Percentiles rank a stretch among this genome's conserved stretches.
phyloP scores from a whole-genome alignment of 2,797 vertebrate species.

The Synanceia verrucosa region DNA sequence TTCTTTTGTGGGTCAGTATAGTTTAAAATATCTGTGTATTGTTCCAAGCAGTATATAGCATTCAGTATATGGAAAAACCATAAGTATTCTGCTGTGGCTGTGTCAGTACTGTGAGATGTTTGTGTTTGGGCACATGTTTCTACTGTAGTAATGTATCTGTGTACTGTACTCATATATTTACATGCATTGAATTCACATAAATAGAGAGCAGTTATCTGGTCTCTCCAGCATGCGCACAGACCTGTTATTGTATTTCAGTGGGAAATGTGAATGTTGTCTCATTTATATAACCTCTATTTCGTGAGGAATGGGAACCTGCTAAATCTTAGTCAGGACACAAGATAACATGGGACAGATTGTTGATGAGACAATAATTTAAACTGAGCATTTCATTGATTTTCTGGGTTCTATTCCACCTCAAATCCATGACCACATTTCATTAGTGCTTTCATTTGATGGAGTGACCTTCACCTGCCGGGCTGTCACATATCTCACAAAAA shows the following conservation, averaged over 20 bases:
- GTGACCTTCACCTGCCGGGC: background rate
- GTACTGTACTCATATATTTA: constrained; percentile 5
- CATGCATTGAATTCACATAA: background rate
- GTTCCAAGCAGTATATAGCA: background rate
- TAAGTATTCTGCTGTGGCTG: constrained; percentile 7
- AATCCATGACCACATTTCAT: background rate
- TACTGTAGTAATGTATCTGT: constrained; percentile 10
- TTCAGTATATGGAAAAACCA: background rate
- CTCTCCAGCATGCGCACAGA: background rate
- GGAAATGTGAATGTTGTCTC: background rate
- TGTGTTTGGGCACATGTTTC: constrained; percentile 20
- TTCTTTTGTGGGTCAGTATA: no score
- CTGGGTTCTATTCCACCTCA: background rate
- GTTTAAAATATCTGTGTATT: background rate
- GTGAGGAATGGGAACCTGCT: background rate
- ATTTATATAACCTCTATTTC: background rate
- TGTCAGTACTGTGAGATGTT: constrained; percentile 5
- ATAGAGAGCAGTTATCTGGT: background rate
- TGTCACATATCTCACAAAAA: background rate
- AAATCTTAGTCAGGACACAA: background rate
- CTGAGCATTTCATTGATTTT: background rate
- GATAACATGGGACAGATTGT: background rate
- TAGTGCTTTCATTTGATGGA: background rate
- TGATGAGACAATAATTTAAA: background rate
- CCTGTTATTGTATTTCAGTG: background rate